Base-by-base conservation (phyloP, 1,140 invertebrate genomes). In the Dendroctonus valens region DNA sequence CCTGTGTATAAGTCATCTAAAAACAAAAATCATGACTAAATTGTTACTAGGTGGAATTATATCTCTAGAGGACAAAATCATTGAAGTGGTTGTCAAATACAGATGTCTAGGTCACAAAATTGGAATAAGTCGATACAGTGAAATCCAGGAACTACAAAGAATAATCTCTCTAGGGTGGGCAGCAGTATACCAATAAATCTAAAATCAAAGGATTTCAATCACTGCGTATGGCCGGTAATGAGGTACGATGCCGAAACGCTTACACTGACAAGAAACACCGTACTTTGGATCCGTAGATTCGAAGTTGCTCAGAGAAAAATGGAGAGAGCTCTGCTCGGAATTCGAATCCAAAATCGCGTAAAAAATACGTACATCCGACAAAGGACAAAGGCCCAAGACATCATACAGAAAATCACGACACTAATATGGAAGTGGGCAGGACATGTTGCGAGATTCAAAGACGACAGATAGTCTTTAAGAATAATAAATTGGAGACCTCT, bases 11-110 rank as follows among this genome's bases (percentile, higher is more conserved):
- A 46, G n/a, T n/a, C 9, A 46, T 11, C 9, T n/a, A n/a, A n/a
- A n/a, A n/a, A 46, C 1, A 46, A 4, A 46, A 46, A 9, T 46
- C 44, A 46, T 46, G 44, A 46, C 9, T 46, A 46, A 46, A n/a
- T n/a, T 46, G 44, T 0, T 46, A 46, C 1, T 46, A 46, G 9
- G 44, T 9, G 9, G 12, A 46, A 11, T 46, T 2, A 46, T 4
- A 46, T 46, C 44, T 46, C 44, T 46, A 46, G 44, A 14, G 44
- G 12, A 4, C 44, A 46, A 46, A 46, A 46, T 46, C 44, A 46
- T 46, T 1, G 44, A 46, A 46, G 44, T 12, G 1, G 44, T 46
- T 4, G 44, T 2, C 44, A 2, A 46, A 46, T 46, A 46, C 44
- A 46, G 44, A 46, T 11, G n/a, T n/a, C n/a, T n/a, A n/a, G n/a